Evolutionary conservation across 2,113 vertebrate species (phyloP), one percentile per base, ranked within the genome.

Genomic region (Pelvicachromis taeniatus): DNA sequence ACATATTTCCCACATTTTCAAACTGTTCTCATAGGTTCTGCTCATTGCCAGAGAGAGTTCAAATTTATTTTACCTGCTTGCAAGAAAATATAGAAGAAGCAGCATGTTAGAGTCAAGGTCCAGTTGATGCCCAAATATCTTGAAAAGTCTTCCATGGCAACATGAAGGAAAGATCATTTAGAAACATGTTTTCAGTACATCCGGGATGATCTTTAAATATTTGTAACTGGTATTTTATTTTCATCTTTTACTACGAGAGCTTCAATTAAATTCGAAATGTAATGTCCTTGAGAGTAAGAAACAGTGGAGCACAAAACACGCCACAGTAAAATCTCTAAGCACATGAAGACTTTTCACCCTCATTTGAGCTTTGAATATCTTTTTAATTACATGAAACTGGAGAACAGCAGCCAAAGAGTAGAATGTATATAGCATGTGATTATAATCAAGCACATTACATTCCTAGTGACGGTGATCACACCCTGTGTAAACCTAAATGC

Each of bases 11-110:
- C 48, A 31, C 42, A 21, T 7, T 23, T 21, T 16, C 50, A 73
- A 42, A 53, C 29, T 78, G 4, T 82, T 68, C 38, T 17, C 26
- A 1, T 12, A 7, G 2, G 19, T 3, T 19, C 17, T 3, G 2
- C n/a, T 23, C 2, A 16, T 33, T 75, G 10, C 54, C n/a, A 53
- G 12, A 16, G 8, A 52, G n/a, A 82, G 14, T 17, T 10, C 5
- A 70, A 45, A 52, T 75, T 31, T 23, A 14, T 29, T 38, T 79
- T 93, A 94, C 93, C 91, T 93, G 89, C 54, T 33, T 11, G 11
- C 40, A 83, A 91, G 45, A 75, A 78, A 65, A 85, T 85, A 81
- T 81, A 85, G 40, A 70, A 52, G 16, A 88, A 35, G 54, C 23
- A 92, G n/a, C 65, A 91, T 26, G 86, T 78, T 26, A 84, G 11